Evolutionary conservation across 2,113 vertebrate species (phyloP).

Genomic region (Cyprinodon tularosa): DNA sequence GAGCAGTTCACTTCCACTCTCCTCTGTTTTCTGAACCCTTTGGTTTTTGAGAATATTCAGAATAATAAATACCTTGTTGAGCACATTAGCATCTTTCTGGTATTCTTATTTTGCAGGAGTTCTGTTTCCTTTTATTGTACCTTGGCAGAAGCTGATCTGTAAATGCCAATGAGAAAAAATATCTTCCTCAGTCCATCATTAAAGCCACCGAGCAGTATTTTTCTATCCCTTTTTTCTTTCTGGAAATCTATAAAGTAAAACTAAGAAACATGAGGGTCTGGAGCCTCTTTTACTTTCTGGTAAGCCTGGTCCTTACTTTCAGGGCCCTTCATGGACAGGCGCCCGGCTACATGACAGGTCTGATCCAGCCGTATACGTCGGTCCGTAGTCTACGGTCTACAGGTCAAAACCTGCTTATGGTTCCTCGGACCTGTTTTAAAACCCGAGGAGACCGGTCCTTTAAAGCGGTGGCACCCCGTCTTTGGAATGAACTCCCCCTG

Average conservation of each 20-base stretch:
- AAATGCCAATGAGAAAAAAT: conserved; percentile 60
- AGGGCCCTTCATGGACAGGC: too few relatives aligned
- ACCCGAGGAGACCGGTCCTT: too few relatives aligned
- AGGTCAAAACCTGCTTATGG: too few relatives aligned
- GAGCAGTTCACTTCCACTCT: conserved; percentile 67
- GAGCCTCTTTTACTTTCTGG: conserved; percentile 33
- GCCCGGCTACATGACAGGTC: too few relatives aligned
- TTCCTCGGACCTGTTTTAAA: too few relatives aligned
- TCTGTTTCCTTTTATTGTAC: conserved; percentile 62
- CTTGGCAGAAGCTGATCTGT: conserved; percentile 28
- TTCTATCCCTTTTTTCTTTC: not conserved
- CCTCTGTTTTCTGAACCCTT: conserved; percentile 63
- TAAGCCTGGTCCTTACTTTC: too few relatives aligned
- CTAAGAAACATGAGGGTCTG: conserved; percentile 25
- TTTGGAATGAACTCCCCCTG: too few relatives aligned
- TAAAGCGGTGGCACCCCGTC: too few relatives aligned
- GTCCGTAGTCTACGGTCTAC: too few relatives aligned
- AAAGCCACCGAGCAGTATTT: not conserved
- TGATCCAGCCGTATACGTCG: too few relatives aligned
- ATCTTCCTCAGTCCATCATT: conserved; percentile 24
- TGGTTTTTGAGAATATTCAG: conserved; percentile 72
- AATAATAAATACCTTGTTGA: conserved; percentile 72
- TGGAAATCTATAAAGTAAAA: conserved; percentile 28
- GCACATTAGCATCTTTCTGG: conserved; percentile 71
- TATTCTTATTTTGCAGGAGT: conserved; percentile 68